Conservation (phyloP, 2,113 vertebrate genomes). For the Mohoua ochrocephala region DNA sequence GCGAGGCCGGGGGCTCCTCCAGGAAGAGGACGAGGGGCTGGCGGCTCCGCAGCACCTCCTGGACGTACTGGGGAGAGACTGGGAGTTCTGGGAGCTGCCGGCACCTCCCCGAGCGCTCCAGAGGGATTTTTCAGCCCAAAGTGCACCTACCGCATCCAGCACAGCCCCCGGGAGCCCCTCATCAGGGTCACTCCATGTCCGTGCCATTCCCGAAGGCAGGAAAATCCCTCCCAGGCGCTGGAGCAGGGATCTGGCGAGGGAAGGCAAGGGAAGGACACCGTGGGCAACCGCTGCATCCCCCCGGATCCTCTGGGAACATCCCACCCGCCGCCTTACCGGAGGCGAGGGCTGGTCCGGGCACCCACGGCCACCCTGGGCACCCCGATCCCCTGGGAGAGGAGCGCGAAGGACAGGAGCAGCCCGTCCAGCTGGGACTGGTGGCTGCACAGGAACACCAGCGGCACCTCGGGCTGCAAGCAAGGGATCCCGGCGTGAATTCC, state of each 20-base stretch:
- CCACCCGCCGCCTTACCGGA: slow-evolving; percentile 55
- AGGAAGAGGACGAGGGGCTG: slow-evolving; percentile 80
- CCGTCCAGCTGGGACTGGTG: slow-evolving; percentile 81
- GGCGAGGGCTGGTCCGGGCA: slow-evolving; percentile 20
- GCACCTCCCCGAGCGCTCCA: fast-evolving
- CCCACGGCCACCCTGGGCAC: slow-evolving; percentile 78
- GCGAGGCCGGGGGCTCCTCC: slow-evolving; percentile 41
- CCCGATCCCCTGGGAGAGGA: slow-evolving; percentile 81
- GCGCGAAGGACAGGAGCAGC: slow-evolving; percentile 78
- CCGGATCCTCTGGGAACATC: neutral
- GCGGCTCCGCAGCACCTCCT: slow-evolving; percentile 78
- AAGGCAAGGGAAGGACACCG: too few relatives aligned
- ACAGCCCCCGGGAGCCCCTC: slow-evolving; percentile 23
- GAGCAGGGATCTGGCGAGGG: slow-evolving; percentile 51
- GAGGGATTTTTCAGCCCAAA: neutral
- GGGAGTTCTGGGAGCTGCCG: neutral
- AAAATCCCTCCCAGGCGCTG: slow-evolving; percentile 69
- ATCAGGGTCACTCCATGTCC: neutral
- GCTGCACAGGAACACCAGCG: slow-evolving; percentile 79
- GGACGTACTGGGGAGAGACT: slow-evolving; percentile 65
- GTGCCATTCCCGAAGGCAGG: slow-evolving; percentile 31
- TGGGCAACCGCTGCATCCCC: fast-evolving
- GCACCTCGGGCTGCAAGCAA: slow-evolving; percentile 22
- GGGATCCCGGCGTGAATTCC: fast-evolving
- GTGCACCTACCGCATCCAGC: slow-evolving; percentile 50